phyloP scores from a whole-genome alignment of 2,113 vertebrate species.

The Axis porcinus region DNA sequence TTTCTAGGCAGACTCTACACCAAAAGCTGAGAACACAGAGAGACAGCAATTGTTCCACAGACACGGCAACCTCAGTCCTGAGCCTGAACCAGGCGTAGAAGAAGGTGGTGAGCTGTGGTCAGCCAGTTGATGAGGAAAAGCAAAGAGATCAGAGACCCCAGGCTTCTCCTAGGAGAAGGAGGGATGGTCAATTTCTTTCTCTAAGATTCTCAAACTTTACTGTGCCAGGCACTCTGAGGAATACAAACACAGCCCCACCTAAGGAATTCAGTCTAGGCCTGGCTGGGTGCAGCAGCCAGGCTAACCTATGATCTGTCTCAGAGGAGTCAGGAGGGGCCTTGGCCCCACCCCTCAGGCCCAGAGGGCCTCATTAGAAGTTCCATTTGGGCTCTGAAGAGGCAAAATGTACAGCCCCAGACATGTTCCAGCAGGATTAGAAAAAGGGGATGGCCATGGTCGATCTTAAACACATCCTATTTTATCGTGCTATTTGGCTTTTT shows the following conservation, averaged over 20 bases:
- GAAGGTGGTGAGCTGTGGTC: background rate
- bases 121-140: background rate
- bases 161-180: background rate
- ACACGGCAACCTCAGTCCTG: background rate
- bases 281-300: background rate
- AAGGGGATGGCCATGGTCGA: background rate
- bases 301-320: background rate
- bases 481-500: background rate
- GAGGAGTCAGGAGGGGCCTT: background rate
- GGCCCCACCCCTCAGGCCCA: background rate
- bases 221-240: background rate
- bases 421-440: background rate
- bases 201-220: rapidly evolving
- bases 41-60: background rate
- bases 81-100: background rate
- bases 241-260: background rate
- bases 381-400: background rate
- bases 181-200: background rate
- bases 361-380: background rate
- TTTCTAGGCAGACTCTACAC: background rate
- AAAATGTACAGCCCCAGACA: background rate
- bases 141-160: background rate
- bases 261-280: background rate
- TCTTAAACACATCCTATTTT: background rate
- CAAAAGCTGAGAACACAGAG: background rate